Evolutionary conservation across 2,113 vertebrate species (phyloP), one percentile per base, ranked within the genome.

Genomic region (Solenodon paradoxus): DNA sequence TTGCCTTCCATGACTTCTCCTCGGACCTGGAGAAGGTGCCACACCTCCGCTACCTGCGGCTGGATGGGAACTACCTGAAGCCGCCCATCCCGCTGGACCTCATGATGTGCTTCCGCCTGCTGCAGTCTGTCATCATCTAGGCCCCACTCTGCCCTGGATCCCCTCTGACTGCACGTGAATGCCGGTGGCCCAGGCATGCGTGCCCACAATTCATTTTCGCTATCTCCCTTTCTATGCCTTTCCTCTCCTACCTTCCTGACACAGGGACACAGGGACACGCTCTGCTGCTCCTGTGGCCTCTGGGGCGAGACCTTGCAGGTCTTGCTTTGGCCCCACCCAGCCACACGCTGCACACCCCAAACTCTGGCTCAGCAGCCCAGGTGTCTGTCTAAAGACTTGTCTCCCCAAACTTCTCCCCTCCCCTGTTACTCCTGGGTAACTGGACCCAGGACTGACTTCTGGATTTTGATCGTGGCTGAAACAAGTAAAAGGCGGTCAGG

Each of bases 51-150:
- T 99, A 99, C 97, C 98, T 99, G 97, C 98, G 99, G 88, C 98
- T 99, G 98, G 99, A 99, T 0, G 99, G 99, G 75, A 99, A 99
- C 95, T 98, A 99, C 49, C 98, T 99, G 97, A 99, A 98, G 72
- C 99, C 99, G 0, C 99, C 99, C 51, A 99, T 99, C 85, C 99
- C 99, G 0, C 47, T 99, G 97, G 99, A 99, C 93, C 98, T 99
- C 96, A 99, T 99, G 98, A 99, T 99, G 99, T 99, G 99, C 89
- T 99, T 99, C 98, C 99, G 99, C 89, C 99, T 99, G 96, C 99
- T 99, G 84, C 98, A 99, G 77, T 99, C 99, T 0, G 98, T 99
- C 82, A 97, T 99, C 92, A 99, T 99, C 96, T 99, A 99, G 98
- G 95, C 95, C 88, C 0, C 0, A 42, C 51, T 77, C 75, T 9